These are phyloP conservation scores for Cephus sareptanus DNA, from an alignment of 2,888 invertebrate genomes.

Conservation along the genomic window DNA sequence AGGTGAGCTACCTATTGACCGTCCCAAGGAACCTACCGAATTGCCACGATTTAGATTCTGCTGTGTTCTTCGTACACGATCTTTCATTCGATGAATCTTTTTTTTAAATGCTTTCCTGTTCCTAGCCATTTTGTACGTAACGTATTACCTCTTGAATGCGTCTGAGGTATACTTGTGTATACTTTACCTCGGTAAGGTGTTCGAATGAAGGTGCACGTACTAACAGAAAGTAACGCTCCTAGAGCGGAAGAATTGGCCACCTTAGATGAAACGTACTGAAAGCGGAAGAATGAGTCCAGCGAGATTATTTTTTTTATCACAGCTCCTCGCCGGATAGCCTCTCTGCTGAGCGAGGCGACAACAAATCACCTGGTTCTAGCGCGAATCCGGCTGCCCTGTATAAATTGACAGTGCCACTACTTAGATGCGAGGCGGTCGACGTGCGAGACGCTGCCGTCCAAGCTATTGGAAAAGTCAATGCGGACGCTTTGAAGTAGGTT, in stretches of 20 bases:
- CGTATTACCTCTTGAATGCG: background rate
- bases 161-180: background rate
- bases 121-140: no score
- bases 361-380: constrained; percentile 76
- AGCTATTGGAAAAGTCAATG: constrained; percentile 95
- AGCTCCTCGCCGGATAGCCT: constrained; percentile 93
- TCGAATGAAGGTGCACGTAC: no score
- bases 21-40: constrained; percentile 9
- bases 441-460: constrained; percentile 94
- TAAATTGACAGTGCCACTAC: constrained; percentile 90
- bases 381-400: constrained; percentile 89
- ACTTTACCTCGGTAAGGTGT: no score
- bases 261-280: background rate
- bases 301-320: constrained; percentile 48
- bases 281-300: constrained; percentile 3
- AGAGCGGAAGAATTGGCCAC: no score
- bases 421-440: constrained; percentile 93
- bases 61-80: no score
- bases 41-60: no score
- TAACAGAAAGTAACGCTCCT: no score
- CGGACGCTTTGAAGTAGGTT: constrained; percentile 90
- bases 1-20: constrained; percentile 71
- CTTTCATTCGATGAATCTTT: no score
- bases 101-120: no score
- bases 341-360: constrained; percentile 83